Percentiles rank a stretch among this genome's conserved stretches.
These are phyloP conservation scores for Clarias gariepinus DNA, from an alignment of 2,113 vertebrate species.

Conservation along the genomic window DNA sequence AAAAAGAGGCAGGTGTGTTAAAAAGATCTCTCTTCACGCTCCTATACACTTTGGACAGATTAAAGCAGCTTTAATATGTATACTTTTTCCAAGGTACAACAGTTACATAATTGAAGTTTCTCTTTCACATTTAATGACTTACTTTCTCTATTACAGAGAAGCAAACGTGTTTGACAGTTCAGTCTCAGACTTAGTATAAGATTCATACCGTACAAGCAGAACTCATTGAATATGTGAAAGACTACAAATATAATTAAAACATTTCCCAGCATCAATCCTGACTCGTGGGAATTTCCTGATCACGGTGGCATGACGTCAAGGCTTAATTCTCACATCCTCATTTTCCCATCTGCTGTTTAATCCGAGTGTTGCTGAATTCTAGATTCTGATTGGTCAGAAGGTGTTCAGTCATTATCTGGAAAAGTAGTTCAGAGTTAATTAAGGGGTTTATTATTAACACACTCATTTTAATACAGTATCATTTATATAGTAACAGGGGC, in stretches of 20 bases:
- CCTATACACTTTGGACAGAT: background rate
- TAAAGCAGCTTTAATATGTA: background rate
- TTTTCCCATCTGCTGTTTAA: background rate
- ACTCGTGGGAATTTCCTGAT: background rate
- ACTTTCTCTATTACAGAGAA: background rate
- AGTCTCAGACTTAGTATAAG: background rate
- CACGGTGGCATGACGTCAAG: background rate
- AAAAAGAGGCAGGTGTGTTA: background rate
- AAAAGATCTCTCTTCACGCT: background rate
- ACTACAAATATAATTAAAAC: background rate
- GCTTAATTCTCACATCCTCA: background rate
- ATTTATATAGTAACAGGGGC: background rate
- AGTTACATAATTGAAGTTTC: conserved; percentile 14
- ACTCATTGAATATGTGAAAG: background rate
- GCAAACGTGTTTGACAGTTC: conserved; percentile 8
- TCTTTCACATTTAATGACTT: conserved; percentile 38
- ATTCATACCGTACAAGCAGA: background rate
- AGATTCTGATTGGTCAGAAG: background rate
- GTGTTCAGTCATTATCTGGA: background rate
- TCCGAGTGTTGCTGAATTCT: background rate
- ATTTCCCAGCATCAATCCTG: background rate
- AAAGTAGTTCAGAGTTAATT: background rate
- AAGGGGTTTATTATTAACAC: background rate
- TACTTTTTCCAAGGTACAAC: conserved; percentile 2
- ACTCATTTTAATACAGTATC: background rate